Conservation (phyloP, 2,797 vertebrate species). For the Molothrus ater region DNA sequence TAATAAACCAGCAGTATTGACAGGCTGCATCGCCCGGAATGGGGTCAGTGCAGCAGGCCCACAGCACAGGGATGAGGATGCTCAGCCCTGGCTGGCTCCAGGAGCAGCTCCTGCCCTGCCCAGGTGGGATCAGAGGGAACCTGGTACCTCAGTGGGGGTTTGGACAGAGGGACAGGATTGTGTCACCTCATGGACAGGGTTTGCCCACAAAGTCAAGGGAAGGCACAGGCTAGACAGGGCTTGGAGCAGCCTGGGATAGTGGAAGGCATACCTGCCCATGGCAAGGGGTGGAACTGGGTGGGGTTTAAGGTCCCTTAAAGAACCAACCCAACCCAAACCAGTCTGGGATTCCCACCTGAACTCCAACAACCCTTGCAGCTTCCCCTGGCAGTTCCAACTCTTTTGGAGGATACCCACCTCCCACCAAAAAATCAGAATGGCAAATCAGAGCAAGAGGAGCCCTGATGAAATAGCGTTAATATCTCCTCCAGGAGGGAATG, state of each 20-base stretch:
- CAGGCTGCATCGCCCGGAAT: not conserved
- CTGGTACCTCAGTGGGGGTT: accelerated
- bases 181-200: accelerated
- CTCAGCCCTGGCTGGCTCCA: not conserved
- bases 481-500: not conserved
- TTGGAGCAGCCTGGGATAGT: not conserved
- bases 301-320: no score
- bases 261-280: not conserved
- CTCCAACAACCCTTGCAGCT: no score
- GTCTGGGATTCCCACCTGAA: not conserved
- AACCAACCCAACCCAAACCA: not conserved
- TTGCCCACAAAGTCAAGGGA: not conserved
- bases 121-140: not conserved
- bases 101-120: not conserved
- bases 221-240: accelerated
- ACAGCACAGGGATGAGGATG: accelerated
- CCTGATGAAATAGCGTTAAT: accelerated
- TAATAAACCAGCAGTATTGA: slow-evolving; percentile 53
- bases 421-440: not conserved
- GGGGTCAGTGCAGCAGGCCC: not conserved
- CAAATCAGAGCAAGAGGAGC: not conserved
- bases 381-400: not conserved
- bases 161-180: not conserved
- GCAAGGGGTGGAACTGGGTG: not conserved
- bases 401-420: not conserved